These are phyloP conservation scores for Gambelia wislizenii DNA, from an alignment of 2,797 vertebrate species.

Conservation along the genomic window DNA sequence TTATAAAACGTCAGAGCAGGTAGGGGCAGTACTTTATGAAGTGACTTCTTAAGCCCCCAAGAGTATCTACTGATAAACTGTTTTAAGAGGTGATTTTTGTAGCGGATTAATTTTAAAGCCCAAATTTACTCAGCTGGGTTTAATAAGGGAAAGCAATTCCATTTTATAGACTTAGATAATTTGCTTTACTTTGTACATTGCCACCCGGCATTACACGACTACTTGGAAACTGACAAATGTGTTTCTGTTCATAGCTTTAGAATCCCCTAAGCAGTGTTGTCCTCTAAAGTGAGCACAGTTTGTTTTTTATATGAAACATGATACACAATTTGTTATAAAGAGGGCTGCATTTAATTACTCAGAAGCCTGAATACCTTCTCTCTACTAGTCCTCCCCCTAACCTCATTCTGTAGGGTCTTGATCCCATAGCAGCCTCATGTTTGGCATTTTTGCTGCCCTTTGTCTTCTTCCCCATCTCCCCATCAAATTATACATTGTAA, in stretches of 20 bases:
- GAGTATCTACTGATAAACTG: neutral
- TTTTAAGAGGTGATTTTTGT: neutral
- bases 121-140: neutral
- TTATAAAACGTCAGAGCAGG: conserved; percentile 99
- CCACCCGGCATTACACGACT: neutral
- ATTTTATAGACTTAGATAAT: neutral
- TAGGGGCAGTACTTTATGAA: conserved; percentile 56
- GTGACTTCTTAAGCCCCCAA: neutral
- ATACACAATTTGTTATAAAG: neutral
- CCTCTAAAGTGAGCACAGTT: neutral
- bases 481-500: neutral
- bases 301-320: neutral
- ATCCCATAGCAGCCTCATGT: neutral
- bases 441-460: neutral
- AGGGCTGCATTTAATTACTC: neutral
- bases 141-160: neutral
- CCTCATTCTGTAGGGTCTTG: neutral
- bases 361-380: neutral
- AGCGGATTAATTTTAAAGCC: neutral
- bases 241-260: neutral
- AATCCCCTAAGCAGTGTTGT: neutral
- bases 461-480: neutral
- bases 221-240: neutral
- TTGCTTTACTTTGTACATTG: neutral
- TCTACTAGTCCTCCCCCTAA: neutral